Evolutionary conservation across 2,797 vertebrate species (phyloP), one percentile per base, ranked within the genome.

Genomic region (Picus viridis): DNA sequence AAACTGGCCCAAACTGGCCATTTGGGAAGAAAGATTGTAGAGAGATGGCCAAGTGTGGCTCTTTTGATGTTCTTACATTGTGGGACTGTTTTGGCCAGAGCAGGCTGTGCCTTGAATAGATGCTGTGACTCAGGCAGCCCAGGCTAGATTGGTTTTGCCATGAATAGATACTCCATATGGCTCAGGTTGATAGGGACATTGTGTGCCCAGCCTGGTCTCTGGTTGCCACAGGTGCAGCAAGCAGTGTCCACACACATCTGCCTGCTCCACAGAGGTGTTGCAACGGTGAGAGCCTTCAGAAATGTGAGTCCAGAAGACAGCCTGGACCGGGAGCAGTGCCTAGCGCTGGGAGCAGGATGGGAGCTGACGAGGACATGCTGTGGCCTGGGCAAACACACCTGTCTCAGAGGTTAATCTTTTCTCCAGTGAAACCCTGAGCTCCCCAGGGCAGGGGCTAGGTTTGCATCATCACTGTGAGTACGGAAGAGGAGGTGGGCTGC

Each of bases 251-350:
- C 2, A 2, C 67, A 30, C 47, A 8, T 6, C 47, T 67, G 74
- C 59, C 51, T 47, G 45, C 69, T 83, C 67, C 9, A 1, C 39
- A 61, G 56, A 78, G 45, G 39, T 22, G n/a, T 34, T 78, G 76
- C 49, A 12, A 10, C 14, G 30, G 47, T 4, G 0, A 77, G 43
- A 81, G 36, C 70, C n/a, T 23, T 22, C 54, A 36, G 54, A 80
- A 71, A 32, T 0, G 1, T 2, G 1, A 72, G 62, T 45, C 34
- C 19, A 90, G 39, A 69, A 65, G 43, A 53, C n/a, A 36, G 45
- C 10, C 5, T 0, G 0, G 87, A 45, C 43, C 3, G 2, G 32
- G 41, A 89, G 56, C 19, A 56, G 51, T 3, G 7, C 51, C 51
- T 81, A 17, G 27, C 16, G 36, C 62, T 58, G 53, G 32, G 62